Evolutionary conservation across 37 sponge, comb jelly and placozoan genomes (phyloP).

Genomic region (Oopsacas minuta): DNA sequence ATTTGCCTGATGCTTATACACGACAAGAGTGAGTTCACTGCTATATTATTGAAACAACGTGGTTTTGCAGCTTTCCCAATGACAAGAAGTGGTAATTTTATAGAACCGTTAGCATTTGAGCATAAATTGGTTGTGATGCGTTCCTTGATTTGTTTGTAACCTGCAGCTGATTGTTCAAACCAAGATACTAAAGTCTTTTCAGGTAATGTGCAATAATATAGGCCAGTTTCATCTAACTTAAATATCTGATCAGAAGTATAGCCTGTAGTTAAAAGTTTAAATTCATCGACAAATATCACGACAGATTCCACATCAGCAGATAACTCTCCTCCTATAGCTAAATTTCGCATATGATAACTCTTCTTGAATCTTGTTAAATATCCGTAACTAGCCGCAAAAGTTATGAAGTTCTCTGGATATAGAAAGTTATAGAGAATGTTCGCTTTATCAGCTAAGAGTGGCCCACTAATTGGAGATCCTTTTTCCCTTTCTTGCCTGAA

Average conservation of each 20-base stretch:
- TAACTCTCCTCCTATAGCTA: constrained; percentile 32
- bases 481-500: not conserved
- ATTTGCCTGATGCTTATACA: constrained; percentile 39
- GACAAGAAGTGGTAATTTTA: constrained; percentile 21
- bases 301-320: constrained; percentile 25
- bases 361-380: constrained; percentile 28
- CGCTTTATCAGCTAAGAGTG: not conserved
- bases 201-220: constrained; percentile 45
- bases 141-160: constrained; percentile 41
- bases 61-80: constrained; percentile 49
- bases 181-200: constrained; percentile 26
- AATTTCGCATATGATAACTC: constrained; percentile 23
- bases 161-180: constrained; percentile 46
- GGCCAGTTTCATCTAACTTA: constrained; percentile 71
- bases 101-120: constrained; percentile 46
- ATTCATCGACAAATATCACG: constrained; percentile 26
- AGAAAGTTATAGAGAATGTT: not conserved
- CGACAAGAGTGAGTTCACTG: constrained; percentile 29
- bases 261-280: constrained; percentile 15
- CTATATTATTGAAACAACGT: constrained; percentile 35
- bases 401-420: not conserved
- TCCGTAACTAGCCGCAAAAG: not conserved
- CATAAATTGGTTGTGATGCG: constrained; percentile 32
- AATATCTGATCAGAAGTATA: constrained; percentile 30
- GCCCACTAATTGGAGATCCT: not conserved